Conservation (phyloP, 2,113 vertebrate genomes). For the Gopherus evgoodei region DNA sequence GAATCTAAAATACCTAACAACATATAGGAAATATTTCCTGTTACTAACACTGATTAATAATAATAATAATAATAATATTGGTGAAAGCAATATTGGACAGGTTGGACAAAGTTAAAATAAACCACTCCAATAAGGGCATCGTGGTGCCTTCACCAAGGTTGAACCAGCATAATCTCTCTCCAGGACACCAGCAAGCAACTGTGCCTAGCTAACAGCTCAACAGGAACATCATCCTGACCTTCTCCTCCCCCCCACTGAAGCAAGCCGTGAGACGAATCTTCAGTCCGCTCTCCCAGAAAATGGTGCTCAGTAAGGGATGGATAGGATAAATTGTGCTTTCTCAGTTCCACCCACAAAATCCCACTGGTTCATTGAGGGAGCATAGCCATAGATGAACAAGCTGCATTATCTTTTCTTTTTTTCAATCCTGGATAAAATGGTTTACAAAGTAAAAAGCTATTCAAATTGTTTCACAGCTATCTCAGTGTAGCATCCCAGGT, state of each 20-base stretch:
- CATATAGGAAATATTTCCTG: neutral
- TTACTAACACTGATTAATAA: neutral
- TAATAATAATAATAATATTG: neutral
- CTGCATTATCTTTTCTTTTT: neutral
- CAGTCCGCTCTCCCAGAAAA: neutral
- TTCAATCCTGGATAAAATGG: neutral
- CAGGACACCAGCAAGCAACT: accelerated
- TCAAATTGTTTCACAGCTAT: neutral
- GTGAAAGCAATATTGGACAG: neutral
- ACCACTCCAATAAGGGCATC: neutral
- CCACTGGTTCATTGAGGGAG: neutral
- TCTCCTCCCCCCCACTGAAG: accelerated
- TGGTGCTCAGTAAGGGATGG: neutral
- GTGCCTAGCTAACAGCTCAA: neutral
- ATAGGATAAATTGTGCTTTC: neutral
- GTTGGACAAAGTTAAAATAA: neutral
- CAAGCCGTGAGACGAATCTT: neutral
- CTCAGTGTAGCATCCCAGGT: neutral
- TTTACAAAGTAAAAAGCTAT: neutral
- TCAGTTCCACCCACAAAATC: neutral
- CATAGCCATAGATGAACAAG: neutral
- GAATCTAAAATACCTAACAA: neutral
- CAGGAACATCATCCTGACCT: neutral
- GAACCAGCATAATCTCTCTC: neutral
- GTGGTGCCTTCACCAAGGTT: neutral